A percentile compares a stretch with the other conserved stretches of the same genome.
These are phyloP conservation scores for Zoanthus sociatus DNA, from an alignment of 92 coral and sea anemone genomes.

Conservation along the genomic window DNA sequence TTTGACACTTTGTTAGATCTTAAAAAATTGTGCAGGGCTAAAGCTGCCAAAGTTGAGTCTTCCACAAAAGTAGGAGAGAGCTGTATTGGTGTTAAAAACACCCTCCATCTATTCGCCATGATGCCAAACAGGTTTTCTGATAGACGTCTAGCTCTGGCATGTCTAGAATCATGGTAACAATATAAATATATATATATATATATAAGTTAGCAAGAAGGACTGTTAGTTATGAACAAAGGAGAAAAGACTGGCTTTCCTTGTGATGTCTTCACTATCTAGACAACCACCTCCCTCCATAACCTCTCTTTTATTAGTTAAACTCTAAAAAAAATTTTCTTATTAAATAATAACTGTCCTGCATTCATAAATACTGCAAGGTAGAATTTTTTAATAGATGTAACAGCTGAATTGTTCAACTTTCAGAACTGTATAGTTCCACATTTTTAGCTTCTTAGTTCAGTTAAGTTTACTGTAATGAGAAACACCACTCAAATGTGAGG, in stretches of 20 bases:
- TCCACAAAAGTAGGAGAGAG: slow-evolving; percentile 23
- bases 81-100: slow-evolving; percentile 29
- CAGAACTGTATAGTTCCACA: neutral
- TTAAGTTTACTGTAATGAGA: neutral
- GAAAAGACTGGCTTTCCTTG: too few species aligned
- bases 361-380: neutral
- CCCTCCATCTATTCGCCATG: slow-evolving; percentile 23
- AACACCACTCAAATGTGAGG: slow-evolving; percentile 1
- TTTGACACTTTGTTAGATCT: slow-evolving; percentile 31
- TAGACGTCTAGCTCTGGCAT: slow-evolving; percentile 37
- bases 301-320: neutral
- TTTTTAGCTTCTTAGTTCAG: neutral
- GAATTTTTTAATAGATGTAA: neutral
- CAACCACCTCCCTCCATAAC: too few species aligned
- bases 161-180: slow-evolving; percentile 31
- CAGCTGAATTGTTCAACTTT: neutral
- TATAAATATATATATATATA: too few species aligned
- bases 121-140: slow-evolving; percentile 33
- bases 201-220: too few species aligned
- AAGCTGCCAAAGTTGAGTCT: slow-evolving; percentile 37
- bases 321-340: neutral
- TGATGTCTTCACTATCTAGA: too few species aligned
- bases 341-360: neutral
- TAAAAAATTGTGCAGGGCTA: slow-evolving; percentile 42
- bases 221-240: too few species aligned